Evolutionary conservation across 2,113 vertebrate genomes (phyloP).

Genomic region (Athene noctua): DNA sequence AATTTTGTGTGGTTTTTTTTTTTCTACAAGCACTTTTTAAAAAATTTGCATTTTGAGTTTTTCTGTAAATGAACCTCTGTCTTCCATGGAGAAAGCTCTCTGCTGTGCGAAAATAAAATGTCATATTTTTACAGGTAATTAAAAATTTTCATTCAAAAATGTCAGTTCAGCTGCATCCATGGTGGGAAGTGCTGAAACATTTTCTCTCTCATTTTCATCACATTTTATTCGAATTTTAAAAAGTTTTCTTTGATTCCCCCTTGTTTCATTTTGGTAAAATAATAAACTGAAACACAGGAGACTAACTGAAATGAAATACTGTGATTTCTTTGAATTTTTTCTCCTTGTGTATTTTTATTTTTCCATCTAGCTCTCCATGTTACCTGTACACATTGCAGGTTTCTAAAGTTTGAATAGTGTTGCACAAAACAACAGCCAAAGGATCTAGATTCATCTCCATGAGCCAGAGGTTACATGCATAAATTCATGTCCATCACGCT

Average conservation of each 20-base stretch:
- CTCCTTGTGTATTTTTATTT: neutral
- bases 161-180: neutral
- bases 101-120: neutral
- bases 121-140: neutral
- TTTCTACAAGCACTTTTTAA: neutral
- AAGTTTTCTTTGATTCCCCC: neutral
- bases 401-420: neutral
- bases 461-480: slow-evolving; percentile 58
- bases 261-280: too few species aligned
- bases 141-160: neutral
- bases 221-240: neutral
- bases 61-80: neutral
- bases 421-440: neutral
- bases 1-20: neutral
- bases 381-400: neutral
- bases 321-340: neutral
- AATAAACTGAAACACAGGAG: neutral
- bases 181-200: neutral
- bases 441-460: neutral
- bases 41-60: neutral
- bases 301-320: neutral
- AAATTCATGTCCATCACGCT: slow-evolving; percentile 47
- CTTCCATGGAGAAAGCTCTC: neutral
- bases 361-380: neutral
- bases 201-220: neutral